These are phyloP conservation scores for Opisthograptis luteolata DNA, from an alignment of 2,888 invertebrate genomes.

Conservation along the genomic window DNA sequence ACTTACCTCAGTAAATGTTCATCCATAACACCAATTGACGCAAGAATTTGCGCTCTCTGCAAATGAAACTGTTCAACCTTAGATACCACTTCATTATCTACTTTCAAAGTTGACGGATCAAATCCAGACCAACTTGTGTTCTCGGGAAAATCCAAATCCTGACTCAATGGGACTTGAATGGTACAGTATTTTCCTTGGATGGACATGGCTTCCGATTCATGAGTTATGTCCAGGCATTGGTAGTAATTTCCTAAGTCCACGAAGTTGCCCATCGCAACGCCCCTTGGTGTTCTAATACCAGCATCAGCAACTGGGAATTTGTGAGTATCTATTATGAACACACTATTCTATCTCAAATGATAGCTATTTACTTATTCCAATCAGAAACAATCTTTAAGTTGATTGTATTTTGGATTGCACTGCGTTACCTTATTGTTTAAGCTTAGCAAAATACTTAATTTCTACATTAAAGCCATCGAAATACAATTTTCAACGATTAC, in stretches of 20 bases:
- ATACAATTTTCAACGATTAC: too few species aligned
- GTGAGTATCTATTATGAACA: too few species aligned
- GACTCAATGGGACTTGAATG: conserved; percentile 45
- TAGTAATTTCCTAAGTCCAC: conserved; percentile 54
- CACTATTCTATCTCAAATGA: too few species aligned
- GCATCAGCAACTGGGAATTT: conserved; percentile 51
- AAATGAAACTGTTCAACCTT: conserved; percentile 12
- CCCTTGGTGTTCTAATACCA: conserved; percentile 49
- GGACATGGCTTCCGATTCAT: conserved; percentile 29
- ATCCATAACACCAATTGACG: conserved; percentile 29
- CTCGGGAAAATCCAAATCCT: conserved; percentile 34
- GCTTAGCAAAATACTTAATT: too few species aligned
- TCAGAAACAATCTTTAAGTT: too few species aligned
- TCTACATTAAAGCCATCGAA: too few species aligned
- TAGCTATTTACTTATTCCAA: too few species aligned
- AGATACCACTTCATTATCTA: conserved; percentile 28
- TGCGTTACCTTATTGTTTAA: too few species aligned
- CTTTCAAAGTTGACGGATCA: conserved; percentile 29
- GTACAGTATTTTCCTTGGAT: conserved; percentile 60
- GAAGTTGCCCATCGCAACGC: conserved; percentile 44
- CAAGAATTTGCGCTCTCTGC: conserved; percentile 5
- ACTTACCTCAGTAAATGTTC: conserved; percentile 13
- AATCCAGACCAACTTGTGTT: conserved; percentile 14
- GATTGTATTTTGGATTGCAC: too few species aligned
- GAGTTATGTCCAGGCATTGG: conserved; percentile 50